phyloP scores from a whole-genome alignment of 2,888 invertebrate genomes.

The Syrista parreyssii region DNA sequence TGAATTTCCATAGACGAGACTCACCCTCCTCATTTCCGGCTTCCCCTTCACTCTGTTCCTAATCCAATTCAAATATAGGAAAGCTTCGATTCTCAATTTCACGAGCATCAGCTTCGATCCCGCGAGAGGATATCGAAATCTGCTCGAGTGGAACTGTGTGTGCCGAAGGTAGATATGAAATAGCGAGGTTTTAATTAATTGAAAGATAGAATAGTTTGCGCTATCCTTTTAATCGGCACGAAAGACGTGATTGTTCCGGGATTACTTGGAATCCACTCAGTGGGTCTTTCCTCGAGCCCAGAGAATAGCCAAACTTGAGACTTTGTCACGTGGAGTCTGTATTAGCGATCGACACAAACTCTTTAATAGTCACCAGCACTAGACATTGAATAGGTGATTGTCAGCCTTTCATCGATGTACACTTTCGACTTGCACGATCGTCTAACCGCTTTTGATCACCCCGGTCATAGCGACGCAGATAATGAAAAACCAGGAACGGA shows the following conservation, averaged over 20 bases:
- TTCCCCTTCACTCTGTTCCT: constrained; percentile 5
- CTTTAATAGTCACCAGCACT: no score
- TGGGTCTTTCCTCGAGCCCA: constrained; percentile 24
- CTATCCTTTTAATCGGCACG: constrained; percentile 54
- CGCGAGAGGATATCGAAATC: neutral
- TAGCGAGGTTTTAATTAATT: constrained; percentile 64
- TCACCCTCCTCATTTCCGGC: constrained; percentile 20
- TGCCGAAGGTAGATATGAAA: constrained; percentile 64
- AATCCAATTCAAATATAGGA: constrained; percentile 14
- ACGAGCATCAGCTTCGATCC: neutral
- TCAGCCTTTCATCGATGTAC: no score
- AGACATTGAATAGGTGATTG: no score
- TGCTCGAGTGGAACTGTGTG: constrained; percentile 43
- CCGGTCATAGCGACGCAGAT: no score
- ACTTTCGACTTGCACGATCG: no score
- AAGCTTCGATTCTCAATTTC: constrained; percentile 32
- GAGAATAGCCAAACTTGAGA: no score
- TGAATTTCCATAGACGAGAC: constrained; percentile 5
- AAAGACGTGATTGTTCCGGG: constrained; percentile 59
- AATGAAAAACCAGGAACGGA: constrained; percentile 38
- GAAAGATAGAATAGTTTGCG: constrained; percentile 49
- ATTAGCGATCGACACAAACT: no score
- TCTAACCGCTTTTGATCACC: no score
- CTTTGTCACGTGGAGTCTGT: no score
- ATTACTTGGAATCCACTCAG: constrained; percentile 37